These are phyloP conservation scores for Argentina silus DNA, from an alignment of 2,797 vertebrate genomes.

Conservation along the genomic window DNA sequence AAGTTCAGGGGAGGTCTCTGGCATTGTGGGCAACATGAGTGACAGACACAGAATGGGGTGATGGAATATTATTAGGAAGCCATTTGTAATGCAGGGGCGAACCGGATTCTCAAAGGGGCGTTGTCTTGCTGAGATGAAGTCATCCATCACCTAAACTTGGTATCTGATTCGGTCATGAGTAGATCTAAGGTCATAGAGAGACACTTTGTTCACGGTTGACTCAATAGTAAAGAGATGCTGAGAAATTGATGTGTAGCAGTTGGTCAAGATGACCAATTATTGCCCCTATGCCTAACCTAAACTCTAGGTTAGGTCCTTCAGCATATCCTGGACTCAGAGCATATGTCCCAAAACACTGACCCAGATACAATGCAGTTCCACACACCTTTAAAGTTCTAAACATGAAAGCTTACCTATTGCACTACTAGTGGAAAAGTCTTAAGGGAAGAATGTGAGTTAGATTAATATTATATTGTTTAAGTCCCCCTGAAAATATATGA, in stretches of 20 bases:
- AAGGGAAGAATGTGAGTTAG: background rate
- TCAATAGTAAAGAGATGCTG: background rate
- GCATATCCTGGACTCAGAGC: background rate
- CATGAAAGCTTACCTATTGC: background rate
- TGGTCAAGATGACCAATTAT: background rate
- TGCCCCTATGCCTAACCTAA: background rate
- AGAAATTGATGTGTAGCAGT: conserved; percentile 7
- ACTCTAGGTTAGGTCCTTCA: background rate
- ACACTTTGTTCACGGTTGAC: conserved; percentile 16
- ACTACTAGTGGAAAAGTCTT: background rate
- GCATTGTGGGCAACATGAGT: conserved; percentile 74
- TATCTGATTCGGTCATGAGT: conserved; percentile 75
- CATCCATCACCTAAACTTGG: conserved; percentile 75
- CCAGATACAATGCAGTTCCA: background rate
- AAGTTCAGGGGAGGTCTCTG: conserved; percentile 80
- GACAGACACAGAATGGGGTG: conserved; percentile 77
- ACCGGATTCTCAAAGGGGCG: conserved; percentile 71
- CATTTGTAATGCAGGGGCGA: conserved; percentile 70
- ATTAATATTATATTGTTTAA: background rate
- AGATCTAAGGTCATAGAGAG: conserved; percentile 47
- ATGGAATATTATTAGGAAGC: conserved; percentile 78
- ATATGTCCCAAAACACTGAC: too few relatives aligned
- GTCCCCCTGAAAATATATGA: background rate
- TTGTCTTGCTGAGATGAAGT: conserved; percentile 74
- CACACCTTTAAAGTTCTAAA: background rate